phyloP scores from a whole-genome alignment of 2,888 invertebrate species.

The Drosophila lacicola region DNA sequence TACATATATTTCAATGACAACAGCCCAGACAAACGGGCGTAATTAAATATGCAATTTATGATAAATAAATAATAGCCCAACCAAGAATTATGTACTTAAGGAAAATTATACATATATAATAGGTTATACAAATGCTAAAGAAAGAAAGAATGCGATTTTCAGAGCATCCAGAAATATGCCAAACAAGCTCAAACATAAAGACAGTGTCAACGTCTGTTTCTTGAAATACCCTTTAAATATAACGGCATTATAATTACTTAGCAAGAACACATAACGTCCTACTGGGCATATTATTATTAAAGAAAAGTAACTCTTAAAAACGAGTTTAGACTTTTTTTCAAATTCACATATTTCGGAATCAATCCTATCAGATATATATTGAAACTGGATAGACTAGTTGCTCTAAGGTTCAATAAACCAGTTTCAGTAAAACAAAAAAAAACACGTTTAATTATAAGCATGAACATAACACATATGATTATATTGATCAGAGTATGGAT shows the following conservation, averaged over 20 bases:
- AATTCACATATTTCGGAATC: no score
- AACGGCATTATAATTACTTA: no score
- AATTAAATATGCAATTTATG: slow-evolving; percentile 45
- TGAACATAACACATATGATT: no score
- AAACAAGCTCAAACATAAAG: slow-evolving; percentile 34
- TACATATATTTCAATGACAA: slow-evolving; percentile 9
- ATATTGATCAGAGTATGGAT: neutral
- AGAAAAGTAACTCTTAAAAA: neutral
- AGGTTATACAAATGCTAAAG: slow-evolving; percentile 5
- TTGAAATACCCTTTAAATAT: neutral
- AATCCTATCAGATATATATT: neutral
- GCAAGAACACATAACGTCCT: no score
- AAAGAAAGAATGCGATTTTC: slow-evolving; percentile 7
- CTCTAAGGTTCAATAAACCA: neutral
- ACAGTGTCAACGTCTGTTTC: slow-evolving; percentile 26
- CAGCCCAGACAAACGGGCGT: slow-evolving; percentile 21
- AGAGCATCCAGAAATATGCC: slow-evolving; percentile 21
- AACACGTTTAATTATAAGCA: neutral
- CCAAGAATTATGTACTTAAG: slow-evolving; percentile 2
- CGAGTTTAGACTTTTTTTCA: no score
- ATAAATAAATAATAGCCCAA: neutral
- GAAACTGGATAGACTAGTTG: neutral
- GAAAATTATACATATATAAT: neutral
- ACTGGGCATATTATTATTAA: no score
- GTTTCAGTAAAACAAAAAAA: neutral